phyloP scores from a whole-genome alignment of 2,113 vertebrate genomes.

The Cisticola juncidis region DNA sequence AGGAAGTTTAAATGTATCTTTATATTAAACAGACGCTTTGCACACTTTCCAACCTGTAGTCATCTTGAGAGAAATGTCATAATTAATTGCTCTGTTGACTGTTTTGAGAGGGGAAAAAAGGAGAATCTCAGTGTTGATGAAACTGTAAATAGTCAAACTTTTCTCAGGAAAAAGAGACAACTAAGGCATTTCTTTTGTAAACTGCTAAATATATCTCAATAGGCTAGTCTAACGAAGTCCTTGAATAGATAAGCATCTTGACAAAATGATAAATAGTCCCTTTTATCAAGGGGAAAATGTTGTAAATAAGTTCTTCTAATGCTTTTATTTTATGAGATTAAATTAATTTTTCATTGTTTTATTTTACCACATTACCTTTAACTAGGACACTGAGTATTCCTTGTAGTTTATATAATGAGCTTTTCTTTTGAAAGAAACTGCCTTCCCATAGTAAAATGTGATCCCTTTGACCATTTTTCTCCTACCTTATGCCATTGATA shows the following conservation, averaged over 20 bases:
- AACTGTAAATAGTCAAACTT: conserved; percentile 21
- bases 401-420: background rate
- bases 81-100: conserved; percentile 33
- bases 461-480: background rate
- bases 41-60: background rate
- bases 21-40: background rate
- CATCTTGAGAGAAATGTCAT: conserved; percentile 38
- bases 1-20: background rate
- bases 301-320: conserved; percentile 25
- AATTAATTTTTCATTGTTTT: conserved; percentile 65
- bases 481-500: background rate
- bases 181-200: background rate
- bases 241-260: conserved; percentile 5
- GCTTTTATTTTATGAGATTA: conserved; percentile 51
- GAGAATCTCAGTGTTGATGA: background rate
- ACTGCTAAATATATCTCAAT: conserved; percentile 16
- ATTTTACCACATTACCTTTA: conserved; percentile 19
- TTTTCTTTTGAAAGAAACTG: background rate
- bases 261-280: conserved; percentile 49
- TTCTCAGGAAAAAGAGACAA: background rate
- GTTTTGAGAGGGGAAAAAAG: background rate
- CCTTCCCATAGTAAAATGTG: background rate
- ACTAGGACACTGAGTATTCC: background rate
- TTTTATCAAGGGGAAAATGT: conserved; percentile 39
- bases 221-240: conserved; percentile 17